Evolutionary conservation across 1,140 invertebrate species (phyloP), one percentile per base, ranked within the genome.

Genomic region (Tenebrio molitor): DNA sequence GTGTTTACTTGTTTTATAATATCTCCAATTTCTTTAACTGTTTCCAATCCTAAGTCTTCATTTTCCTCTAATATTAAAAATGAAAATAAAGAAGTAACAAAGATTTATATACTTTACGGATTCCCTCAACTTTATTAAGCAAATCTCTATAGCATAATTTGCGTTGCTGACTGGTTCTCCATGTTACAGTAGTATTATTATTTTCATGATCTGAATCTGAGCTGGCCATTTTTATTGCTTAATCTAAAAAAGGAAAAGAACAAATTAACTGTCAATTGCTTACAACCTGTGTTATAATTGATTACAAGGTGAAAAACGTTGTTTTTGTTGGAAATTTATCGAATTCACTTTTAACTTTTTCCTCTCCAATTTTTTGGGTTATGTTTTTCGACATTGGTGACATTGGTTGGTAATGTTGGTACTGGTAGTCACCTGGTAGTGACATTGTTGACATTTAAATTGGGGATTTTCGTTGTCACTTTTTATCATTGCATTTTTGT

Each of bases 1-100:
- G 39, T 44, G 69, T 85, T 79, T 0, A 80, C 82, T 77, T 84
- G 79, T 21, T 76, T 65, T 14, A 86, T 78, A 12, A 83, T 81
- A 12, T 76, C 68, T 1, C 80, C 76, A 0, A 84, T 80, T 70
- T 81, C 81, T 7, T 81, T 76, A 33, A 84, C 83, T 3, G 80
- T 81, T 65, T 84, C 78, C 8, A 79, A 74, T n/a, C 77, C 76
- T 19, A 76, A 72, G 71, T 77, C 70, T 23, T 77, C 74, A 36
- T 42, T 75, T 69, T 81, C 79, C 29, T 81, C 81, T 82, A 71
- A 10, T 75, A 71, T 50, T 25, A 21, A 8, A 64, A 21, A 53
- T 7, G 29, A 34, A 41, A 58, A 23, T 39, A 5, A 25, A 62
- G 2, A 8, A 12, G 12, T 62, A n/a, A 16, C 12, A 21, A 19